Evolutionary conservation across 2,113 vertebrate species (phyloP), one percentile per base, ranked within the genome.

Genomic region (Phyllostomus discolor): DNA sequence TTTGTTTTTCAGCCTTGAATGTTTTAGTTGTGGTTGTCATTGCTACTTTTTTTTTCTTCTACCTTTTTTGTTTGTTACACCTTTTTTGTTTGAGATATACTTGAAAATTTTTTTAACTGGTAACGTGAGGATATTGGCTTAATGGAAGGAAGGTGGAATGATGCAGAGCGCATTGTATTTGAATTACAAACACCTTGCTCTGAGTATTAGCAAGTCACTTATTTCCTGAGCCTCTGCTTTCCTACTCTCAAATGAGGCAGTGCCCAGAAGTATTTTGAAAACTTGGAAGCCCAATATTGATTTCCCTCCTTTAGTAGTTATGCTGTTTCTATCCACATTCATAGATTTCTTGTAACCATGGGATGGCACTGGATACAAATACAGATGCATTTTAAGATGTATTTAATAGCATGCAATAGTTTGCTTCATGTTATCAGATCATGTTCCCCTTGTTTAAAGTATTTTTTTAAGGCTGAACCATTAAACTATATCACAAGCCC

Each of bases 391-490:
- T 88, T 92, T 62, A 46, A 85, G 66, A 76, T 76, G 70, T 64
- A 83, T 94, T 94, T 90, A 52, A 72, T 85, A 86, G 90, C 93
- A 86, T 85, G 24, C 81, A 85, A 69, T 88, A 85, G 31, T 95
- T 82, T 33, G 75, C 95, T 97, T 95, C 28, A 59, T 93, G 19
- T 62, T 59, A 82, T 84, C 35, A 64, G 46, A 75, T 67, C 35
- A 62, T 91, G 46, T 88, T 92, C 31, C 33, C 48, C 70, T 67
- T 85, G 38, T 96, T 93, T 76, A 80, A 46, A n/a, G 6, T 50
- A 78, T 95, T 35, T 67, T 96, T 96, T 64, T 76, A 92, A 90
- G 75, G 46, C 41, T 81, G 75, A 94, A 81, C 50, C 31, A 83
- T 75, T 94, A 46, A 90, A 57, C 73, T 88, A 2, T 59, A 38